Evolutionary conservation across 2,797 vertebrate species (phyloP), one percentile per base, ranked within the genome.

Genomic region (Etheostoma perlongum): DNA sequence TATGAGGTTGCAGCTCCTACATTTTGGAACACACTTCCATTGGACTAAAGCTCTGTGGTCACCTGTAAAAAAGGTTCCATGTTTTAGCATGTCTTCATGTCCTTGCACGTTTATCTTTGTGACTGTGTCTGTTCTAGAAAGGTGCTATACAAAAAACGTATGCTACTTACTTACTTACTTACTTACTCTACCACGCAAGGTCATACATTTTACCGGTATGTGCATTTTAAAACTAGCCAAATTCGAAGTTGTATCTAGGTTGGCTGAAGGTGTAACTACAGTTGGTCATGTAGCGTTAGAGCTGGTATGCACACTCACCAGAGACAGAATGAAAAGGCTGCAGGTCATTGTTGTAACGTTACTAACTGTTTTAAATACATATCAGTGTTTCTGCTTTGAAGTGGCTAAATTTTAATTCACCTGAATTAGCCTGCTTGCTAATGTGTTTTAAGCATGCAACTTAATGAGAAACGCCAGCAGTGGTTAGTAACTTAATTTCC

Each of bases 361-460:
- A 21, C 0, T 12, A 16, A 6, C 1, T 18, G 21, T 60, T 8
- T 58, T 12, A 13, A 18, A 36, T 6, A 14, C 0, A 70, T 6
- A 11, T 52, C 2, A 27, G 18, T 44, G 7, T 15, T 33, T 76
- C 1, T 18, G 42, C 12, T 63, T 62, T 18, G 9, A 30, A 27
- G 15, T 63, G n/a, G 0, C 44, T 59, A 47, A 0, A 33, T 40
- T 33, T 44, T 19, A 61, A 64, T 40, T 78, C 14, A 18, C 0
- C 54, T 51, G 18, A 67, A 42, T 67, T 72, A 82, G 83, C 72
- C 51, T 63, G 5, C 2, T 36, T 16, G 73, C 72, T 78, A 75
- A 25, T 49, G 57, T 67, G 16, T 16, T 70, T 19, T 13, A 8
- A 13, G 15, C 30, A 73, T 51, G 15, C 12, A 42, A 64, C 36